phyloP scores from a whole-genome alignment of 2,888 invertebrate species.

The Auanema freiburgensis region DNA sequence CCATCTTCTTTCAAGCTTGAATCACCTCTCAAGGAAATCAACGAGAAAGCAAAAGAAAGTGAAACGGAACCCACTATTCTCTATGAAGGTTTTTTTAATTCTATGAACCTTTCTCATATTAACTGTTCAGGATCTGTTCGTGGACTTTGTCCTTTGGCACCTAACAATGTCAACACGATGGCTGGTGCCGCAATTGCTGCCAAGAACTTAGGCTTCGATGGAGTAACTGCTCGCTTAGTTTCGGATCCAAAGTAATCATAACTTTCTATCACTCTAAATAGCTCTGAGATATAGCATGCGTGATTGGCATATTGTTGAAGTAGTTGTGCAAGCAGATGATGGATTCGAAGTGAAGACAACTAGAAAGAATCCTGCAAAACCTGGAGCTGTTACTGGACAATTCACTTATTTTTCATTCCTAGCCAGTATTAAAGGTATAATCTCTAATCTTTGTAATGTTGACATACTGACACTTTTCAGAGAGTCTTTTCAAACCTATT shows the following conservation, averaged over 20 bases:
- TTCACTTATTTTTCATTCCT: slow-evolving; percentile 70
- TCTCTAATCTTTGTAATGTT: no score
- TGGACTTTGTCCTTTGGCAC: slow-evolving; percentile 69
- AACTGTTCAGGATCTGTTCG: slow-evolving; percentile 67
- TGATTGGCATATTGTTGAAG: slow-evolving; percentile 70
- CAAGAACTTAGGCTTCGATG: slow-evolving; percentile 69
- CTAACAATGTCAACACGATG: slow-evolving; percentile 72
- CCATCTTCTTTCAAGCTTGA: slow-evolving; percentile 68
- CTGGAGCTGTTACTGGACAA: slow-evolving; percentile 69
- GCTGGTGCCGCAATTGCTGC: slow-evolving; percentile 69
- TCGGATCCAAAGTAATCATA: slow-evolving; percentile 68
- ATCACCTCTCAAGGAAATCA: slow-evolving; percentile 66
- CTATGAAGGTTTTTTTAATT: slow-evolving; percentile 66
- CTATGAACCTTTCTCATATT: neutral
- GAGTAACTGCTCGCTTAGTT: slow-evolving; percentile 67
- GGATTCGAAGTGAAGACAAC: slow-evolving; percentile 65
- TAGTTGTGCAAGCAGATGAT: slow-evolving; percentile 52
- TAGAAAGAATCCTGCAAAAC: slow-evolving; percentile 68
- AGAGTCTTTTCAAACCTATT: slow-evolving; percentile 50
- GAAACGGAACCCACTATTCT: slow-evolving; percentile 63
- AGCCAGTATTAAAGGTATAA: slow-evolving; percentile 65
- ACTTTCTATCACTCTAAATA: neutral
- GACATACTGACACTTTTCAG: slow-evolving; percentile 26
- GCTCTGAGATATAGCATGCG: slow-evolving; percentile 45
- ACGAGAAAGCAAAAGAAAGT: slow-evolving; percentile 58